Conservation (phyloP, 2,888 invertebrate genomes). For the Sturmia bella region DNA sequence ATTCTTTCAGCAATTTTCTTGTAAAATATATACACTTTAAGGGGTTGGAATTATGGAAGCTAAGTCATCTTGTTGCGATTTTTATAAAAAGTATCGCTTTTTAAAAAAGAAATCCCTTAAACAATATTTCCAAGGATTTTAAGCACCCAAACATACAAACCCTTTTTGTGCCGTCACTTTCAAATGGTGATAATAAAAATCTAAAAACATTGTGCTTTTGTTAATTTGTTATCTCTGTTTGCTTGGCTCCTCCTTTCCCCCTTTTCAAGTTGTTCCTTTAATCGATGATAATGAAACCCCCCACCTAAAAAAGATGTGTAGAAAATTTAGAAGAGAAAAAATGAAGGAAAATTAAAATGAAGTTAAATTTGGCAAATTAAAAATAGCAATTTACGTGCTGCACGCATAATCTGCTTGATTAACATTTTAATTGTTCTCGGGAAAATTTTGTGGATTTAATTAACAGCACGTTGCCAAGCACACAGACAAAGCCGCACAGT, state of each 20-base stretch:
- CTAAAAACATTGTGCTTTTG: background rate
- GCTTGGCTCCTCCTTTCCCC: background rate
- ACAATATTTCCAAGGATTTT: background rate
- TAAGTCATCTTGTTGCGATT: too few species aligned
- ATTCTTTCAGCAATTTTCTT: too few species aligned
- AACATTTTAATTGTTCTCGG: conserved; percentile 69
- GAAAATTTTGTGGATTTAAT: conserved; percentile 55
- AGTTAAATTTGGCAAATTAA: conserved; percentile 43
- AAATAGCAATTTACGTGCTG: conserved; percentile 68
- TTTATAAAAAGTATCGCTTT: too few species aligned
- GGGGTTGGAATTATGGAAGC: too few species aligned
- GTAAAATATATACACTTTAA: too few species aligned
- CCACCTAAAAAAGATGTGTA: conserved; percentile 20
- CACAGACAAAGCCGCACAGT: background rate
- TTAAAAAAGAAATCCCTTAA: too few species aligned
- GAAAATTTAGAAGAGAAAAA: background rate
- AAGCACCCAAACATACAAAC: too few species aligned
- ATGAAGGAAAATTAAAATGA: conserved; percentile 2
- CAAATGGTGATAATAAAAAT: too few species aligned
- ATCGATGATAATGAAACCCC: conserved; percentile 42
- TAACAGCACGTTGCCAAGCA: conserved; percentile 7
- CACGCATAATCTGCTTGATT: conserved; percentile 70
- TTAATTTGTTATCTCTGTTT: background rate
- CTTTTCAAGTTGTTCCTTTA: background rate
- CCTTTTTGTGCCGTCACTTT: too few species aligned